phyloP scores from a whole-genome alignment of 2,797 vertebrate genomes.

The Takifugu ocellatus region DNA sequence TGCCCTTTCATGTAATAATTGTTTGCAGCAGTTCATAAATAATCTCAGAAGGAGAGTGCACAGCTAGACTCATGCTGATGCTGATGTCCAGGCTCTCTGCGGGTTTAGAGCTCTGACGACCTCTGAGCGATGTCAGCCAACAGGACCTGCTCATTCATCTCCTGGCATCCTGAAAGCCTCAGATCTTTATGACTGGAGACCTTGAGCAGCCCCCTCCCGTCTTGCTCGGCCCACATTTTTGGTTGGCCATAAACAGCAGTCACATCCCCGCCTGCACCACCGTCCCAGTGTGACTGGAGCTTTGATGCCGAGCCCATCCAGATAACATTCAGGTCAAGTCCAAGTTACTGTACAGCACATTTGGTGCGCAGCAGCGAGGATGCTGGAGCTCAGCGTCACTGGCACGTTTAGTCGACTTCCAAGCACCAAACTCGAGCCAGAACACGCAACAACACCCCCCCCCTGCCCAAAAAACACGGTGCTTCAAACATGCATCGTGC shows the following conservation, averaged over 20 bases:
- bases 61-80: slow-evolving; percentile 11
- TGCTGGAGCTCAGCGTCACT: slow-evolving; percentile 39
- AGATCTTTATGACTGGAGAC: too few species aligned
- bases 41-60: slow-evolving; percentile 10
- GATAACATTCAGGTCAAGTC: slow-evolving; percentile 70
- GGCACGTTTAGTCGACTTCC: slow-evolving; percentile 17
- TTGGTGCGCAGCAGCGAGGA: slow-evolving; percentile 39
- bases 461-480: slow-evolving; percentile 35
- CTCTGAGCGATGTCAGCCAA: slow-evolving; percentile 11
- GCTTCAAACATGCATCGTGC: slow-evolving; percentile 28
- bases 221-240: slow-evolving; percentile 3
- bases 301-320: slow-evolving; percentile 58
- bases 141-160: neutral
- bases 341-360: slow-evolving; percentile 54
- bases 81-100: slow-evolving; percentile 11
- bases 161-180: neutral
- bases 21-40: slow-evolving; percentile 20
- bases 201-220: too few species aligned
- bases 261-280: slow-evolving; percentile 34
- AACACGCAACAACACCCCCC: slow-evolving; percentile 10
- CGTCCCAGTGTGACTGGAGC: slow-evolving; percentile 38
- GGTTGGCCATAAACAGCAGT: slow-evolving; percentile 11
- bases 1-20: neutral
- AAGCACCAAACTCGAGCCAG: slow-evolving; percentile 3
- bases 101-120: slow-evolving; percentile 10